Evolutionary conservation across 2,113 vertebrate species (phyloP).

Genomic region (Pangasianodon gigas): DNA sequence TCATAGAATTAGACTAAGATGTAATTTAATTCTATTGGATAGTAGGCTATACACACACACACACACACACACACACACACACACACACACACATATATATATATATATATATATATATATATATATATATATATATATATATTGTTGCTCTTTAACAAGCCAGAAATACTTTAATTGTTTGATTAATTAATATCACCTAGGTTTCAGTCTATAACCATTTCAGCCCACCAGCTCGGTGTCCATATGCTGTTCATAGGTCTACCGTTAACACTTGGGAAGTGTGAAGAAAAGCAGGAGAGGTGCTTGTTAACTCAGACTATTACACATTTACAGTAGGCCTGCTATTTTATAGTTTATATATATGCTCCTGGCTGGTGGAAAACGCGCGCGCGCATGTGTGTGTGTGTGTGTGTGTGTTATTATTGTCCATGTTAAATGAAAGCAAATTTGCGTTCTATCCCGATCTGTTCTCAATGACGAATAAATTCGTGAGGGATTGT

Average conservation of each 20-base stretch:
- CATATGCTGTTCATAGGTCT: not conserved
- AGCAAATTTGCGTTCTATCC: not conserved
- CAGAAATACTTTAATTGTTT: not conserved
- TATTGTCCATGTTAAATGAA: not conserved
- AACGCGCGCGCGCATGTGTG: not conserved
- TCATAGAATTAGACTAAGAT: not conserved
- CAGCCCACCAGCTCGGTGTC: conserved; percentile 7
- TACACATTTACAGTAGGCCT: conserved; percentile 1
- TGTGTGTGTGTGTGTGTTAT: not conserved
- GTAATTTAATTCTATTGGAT: not conserved
- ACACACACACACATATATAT: no score
- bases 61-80: no score
- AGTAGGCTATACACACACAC: no score
- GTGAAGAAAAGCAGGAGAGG: conserved; percentile 11
- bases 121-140: not conserved
- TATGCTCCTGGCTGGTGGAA: not conserved
- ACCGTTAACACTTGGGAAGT: conserved; percentile 1
- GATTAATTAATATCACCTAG: not conserved
- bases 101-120: no score
- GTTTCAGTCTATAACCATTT: not conserved
- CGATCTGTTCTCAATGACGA: not conserved
- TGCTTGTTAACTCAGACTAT: not conserved
- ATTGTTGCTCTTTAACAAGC: not conserved
- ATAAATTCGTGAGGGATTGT: not conserved
- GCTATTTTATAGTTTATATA: not conserved